Evolutionary conservation across 2,888 invertebrate genomes (phyloP).

Genomic region (Pedicia rivosa): DNA sequence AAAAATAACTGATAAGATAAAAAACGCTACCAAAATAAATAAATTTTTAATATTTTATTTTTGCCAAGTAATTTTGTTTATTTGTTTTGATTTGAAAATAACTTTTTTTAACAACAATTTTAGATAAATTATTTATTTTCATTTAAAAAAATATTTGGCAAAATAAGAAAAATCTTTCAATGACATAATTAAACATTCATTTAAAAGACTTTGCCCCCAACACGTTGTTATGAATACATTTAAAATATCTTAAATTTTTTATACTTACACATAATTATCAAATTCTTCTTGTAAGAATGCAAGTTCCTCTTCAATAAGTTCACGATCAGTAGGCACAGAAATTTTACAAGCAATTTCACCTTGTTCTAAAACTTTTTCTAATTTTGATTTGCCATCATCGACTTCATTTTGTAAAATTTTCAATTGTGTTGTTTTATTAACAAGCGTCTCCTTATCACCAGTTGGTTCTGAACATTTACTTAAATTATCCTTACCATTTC

Average conservation of each 20-base stretch:
- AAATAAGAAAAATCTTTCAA: too few species aligned
- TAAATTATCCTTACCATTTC: slow-evolving; percentile 76
- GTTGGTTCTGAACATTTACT: slow-evolving; percentile 87
- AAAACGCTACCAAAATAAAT: too few species aligned
- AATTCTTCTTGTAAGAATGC: slow-evolving; percentile 81
- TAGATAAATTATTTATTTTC: not conserved
- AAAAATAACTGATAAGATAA: too few species aligned
- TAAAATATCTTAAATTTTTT: slow-evolving; percentile 6
- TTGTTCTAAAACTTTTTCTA: slow-evolving; percentile 66
- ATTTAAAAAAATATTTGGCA: not conserved
- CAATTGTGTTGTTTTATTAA: slow-evolving; percentile 70
- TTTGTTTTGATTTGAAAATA: too few species aligned
- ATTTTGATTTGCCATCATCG: slow-evolving; percentile 65
- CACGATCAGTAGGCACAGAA: slow-evolving; percentile 72
- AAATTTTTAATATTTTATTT: too few species aligned
- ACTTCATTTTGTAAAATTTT: slow-evolving; percentile 73
- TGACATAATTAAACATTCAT: too few species aligned
- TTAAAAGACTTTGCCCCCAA: too few species aligned
- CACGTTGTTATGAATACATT: too few species aligned
- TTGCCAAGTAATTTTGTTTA: too few species aligned
- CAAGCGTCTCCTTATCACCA: slow-evolving; percentile 77
- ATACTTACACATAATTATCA: slow-evolving; percentile 60
- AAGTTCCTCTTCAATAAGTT: slow-evolving; percentile 84
- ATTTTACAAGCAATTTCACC: slow-evolving; percentile 75
- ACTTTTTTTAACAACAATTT: too few species aligned